Base-by-base conservation (phyloP, 2,888 invertebrate genomes). In the Drosophila cognata region DNA sequence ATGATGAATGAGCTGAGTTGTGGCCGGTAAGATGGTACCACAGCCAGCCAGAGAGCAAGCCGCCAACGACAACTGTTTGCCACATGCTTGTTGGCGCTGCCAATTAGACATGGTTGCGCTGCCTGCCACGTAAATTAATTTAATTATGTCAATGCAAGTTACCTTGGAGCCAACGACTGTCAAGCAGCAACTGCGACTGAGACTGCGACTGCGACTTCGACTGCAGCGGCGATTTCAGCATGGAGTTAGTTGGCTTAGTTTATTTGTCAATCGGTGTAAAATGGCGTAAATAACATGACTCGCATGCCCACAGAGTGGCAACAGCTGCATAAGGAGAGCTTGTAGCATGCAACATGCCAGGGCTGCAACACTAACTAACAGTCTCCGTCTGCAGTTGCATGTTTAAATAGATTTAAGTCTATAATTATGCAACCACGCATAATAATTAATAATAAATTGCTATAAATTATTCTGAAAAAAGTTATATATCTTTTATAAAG, bases 81-180 rank as follows among this genome's bases (percentile, higher is more conserved):
- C 85, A 82, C 80, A 83, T 86, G 84, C 83, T 83, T 86, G 84
- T 86, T 83, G 80, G 75, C 64, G 81, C 89, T 82, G 88, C 88
- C 86, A 89, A 89, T 89, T 86, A 88, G 88, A 86, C 88, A 80
- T 58, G 73, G 79, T 72, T 74, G 71, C 29, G 71, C 84, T 81
- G 65, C 67, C 71, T 82, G 88, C 86, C 88, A 88, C 84, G 90
- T 90, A 92, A 92, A 91, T 91, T 92, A 91, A 91, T 91, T 91
- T 92, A 91, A 91, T 91, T 91, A 91, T 91, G 91, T 92, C 91
- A 91, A 91, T 91, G 82, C 87, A 91, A 91, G 89, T 91, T 91
- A 91, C 89, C 91, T 91, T 91, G 91, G 79, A 91, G 89, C 82
- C 82, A 59, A 58, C 58, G n/a, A 33, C 60, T 68, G 55, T 59